phyloP scores from a whole-genome alignment of 2,797 vertebrate genomes.

The Nothura maculosa region DNA sequence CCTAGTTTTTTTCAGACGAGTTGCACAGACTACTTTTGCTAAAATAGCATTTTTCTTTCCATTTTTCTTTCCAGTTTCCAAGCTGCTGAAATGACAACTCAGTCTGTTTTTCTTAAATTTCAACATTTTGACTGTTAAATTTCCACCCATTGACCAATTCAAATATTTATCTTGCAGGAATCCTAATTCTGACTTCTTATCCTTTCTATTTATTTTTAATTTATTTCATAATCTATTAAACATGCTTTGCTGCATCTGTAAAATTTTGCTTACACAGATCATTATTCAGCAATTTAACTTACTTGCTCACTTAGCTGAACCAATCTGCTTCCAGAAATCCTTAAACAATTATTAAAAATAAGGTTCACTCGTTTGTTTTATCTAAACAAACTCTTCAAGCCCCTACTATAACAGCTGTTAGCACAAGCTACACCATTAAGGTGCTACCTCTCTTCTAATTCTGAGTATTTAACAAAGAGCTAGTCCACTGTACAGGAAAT shows the following conservation, averaged over 20 bases:
- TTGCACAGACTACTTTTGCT: not conserved
- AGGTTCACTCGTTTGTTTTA: not conserved
- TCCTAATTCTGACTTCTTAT: not conserved
- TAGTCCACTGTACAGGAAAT: not conserved
- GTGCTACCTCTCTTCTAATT: not conserved
- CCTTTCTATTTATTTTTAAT: conserved; percentile 29
- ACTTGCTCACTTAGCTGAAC: conserved; percentile 4
- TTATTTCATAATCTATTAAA: not conserved
- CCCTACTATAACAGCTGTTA: not conserved
- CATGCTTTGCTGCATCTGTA: not conserved
- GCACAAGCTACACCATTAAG: not conserved
- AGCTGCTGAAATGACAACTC: not conserved
- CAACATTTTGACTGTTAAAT: not conserved
- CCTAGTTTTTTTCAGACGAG: not conserved
- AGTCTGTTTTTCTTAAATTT: not conserved
- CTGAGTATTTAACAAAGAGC: not conserved
- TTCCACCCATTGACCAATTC: not conserved
- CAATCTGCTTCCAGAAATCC: conserved; percentile 41
- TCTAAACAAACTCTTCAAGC: not conserved
- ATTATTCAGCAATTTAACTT: conserved; percentile 2
- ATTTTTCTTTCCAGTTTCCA: not conserved
- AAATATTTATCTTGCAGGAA: not conserved
- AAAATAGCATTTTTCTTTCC: not conserved
- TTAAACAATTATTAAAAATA: conserved; percentile 33
- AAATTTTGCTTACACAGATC: conserved; percentile 16